phyloP scores from a whole-genome alignment of 2,113 vertebrate genomes.

The Balaeniceps rex region DNA sequence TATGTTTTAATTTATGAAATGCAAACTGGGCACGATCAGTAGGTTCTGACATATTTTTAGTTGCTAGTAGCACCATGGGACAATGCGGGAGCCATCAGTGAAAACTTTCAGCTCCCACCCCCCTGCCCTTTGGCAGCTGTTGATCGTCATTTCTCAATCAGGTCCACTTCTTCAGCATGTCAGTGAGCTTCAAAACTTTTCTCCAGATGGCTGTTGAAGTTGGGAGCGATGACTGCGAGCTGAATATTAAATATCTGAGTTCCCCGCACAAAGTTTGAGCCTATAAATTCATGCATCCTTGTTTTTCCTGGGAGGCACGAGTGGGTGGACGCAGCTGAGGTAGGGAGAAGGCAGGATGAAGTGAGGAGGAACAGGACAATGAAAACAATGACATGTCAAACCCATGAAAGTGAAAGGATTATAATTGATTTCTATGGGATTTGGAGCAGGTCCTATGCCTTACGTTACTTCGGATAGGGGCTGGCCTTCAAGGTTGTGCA shows the following conservation, averaged over 20 bases:
- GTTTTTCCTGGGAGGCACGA: not conserved
- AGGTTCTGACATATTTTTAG: constrained; percentile 24
- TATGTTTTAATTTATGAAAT: constrained; percentile 53
- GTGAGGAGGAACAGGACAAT: not conserved
- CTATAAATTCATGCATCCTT: not conserved
- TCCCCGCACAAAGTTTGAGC: not conserved
- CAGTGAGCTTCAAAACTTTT: constrained; percentile 18
- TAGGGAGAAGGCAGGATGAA: not conserved
- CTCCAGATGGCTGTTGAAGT: constrained; percentile 31
- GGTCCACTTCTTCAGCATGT: not conserved
- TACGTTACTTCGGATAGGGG: not conserved
- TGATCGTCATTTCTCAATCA: constrained; percentile 7
- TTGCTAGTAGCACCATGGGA: not conserved
- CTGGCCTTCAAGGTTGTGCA: not conserved
- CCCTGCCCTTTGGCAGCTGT: constrained; percentile 12
- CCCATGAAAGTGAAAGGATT: not conserved
- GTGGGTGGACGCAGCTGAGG: not conserved
- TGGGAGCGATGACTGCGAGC: not conserved
- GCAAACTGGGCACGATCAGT: not conserved
- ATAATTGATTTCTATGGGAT: not conserved
- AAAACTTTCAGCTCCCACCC: not conserved
- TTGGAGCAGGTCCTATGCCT: not conserved
- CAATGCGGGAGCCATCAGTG: not conserved
- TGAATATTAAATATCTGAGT: not conserved
- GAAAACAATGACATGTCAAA: not conserved